Evolutionary conservation across 2,113 vertebrate genomes (phyloP), one percentile per base, ranked within the genome.

Genomic region (Octodon degus): DNA sequence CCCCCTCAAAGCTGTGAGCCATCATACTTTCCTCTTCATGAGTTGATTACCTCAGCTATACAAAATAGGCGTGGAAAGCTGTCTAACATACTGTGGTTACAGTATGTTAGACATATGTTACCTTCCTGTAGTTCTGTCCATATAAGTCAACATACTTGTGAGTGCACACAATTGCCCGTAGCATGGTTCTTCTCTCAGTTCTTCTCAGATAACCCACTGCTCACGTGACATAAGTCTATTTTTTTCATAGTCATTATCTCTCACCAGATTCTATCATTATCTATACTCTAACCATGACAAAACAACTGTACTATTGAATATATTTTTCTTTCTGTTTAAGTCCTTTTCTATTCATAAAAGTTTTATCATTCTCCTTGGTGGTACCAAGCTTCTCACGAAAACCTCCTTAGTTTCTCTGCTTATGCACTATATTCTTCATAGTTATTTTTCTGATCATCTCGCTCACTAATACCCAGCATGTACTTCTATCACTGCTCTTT

Each of bases 61-160:
- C 53, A 43, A 53, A 53, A 32, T 5, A 76, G 25, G 5, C 20
- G 27, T n/a, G 0, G 62, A 24, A 82, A 88, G 40, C 19, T 12
- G 0, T 24, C 16, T 50, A 20, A 37, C 7, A 37, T 11, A 19
- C 3, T 22, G 8, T 1, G 0, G 37, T 37, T 53, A 37, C 25
- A 19, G 12, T 65, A 20, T 43, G 43, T 43, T 43, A 43, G 43
- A 43, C 43, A 43, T 43, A 43, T 60, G 25, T 14, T 27, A 37
- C 22, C 3, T 0, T 63, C 68, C 68, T 70, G 34, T 37, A 37
- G n/a, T 70, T 70, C 68, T 37, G 16, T 37, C 34, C 68, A 37
- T 58, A n/a, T 1, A 87, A 90, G 34, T 60, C 13, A 85, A 67
- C 20, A 43, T 55, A 50, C 11, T 67, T 95, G 53, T 34, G 13